These are phyloP conservation scores for Grallaria varia DNA, from an alignment of 2,113 vertebrate genomes.

Conservation along the genomic window DNA sequence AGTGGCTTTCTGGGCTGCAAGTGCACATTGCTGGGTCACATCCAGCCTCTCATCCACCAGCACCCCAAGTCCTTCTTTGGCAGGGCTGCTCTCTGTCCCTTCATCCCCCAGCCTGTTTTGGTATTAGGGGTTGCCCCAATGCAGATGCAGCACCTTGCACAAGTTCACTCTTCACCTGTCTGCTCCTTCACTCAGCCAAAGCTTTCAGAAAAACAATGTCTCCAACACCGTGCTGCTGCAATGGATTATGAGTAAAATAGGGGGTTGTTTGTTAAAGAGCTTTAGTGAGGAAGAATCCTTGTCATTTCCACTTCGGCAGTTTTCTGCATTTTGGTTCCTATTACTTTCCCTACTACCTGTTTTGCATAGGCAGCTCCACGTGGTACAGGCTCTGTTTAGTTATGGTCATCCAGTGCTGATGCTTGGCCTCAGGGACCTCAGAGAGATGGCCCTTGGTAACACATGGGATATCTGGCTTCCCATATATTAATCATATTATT, in stretches of 20 bases:
- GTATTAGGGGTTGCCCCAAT: accelerated
- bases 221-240: constrained; percentile 83
- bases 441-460: neutral
- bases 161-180: constrained; percentile 88
- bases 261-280: constrained; percentile 92
- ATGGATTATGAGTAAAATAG: constrained; percentile 87
- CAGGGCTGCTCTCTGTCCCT: neutral
- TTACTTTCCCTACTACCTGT: constrained; percentile 88
- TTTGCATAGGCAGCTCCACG: constrained; percentile 82
- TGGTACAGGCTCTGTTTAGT: constrained; percentile 76
- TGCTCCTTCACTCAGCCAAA: constrained; percentile 80
- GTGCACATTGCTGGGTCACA: neutral
- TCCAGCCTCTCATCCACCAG: neutral
- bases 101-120: neutral
- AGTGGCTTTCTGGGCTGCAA: neutral
- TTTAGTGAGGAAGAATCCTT: constrained; percentile 88
- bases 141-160: neutral
- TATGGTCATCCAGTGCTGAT: neutral
- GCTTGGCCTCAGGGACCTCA: neutral
- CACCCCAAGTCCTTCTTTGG: neutral
- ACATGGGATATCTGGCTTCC: neutral
- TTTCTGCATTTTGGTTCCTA: constrained; percentile 88
- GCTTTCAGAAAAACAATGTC: constrained; percentile 89
- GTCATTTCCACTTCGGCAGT: constrained; percentile 90
- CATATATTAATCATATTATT: neutral